Percentiles rank a stretch among this genome's conserved stretches.
Evolutionary conservation across 2,888 invertebrate species (phyloP).

Genomic region (Cylindroiulus punctatus): DNA sequence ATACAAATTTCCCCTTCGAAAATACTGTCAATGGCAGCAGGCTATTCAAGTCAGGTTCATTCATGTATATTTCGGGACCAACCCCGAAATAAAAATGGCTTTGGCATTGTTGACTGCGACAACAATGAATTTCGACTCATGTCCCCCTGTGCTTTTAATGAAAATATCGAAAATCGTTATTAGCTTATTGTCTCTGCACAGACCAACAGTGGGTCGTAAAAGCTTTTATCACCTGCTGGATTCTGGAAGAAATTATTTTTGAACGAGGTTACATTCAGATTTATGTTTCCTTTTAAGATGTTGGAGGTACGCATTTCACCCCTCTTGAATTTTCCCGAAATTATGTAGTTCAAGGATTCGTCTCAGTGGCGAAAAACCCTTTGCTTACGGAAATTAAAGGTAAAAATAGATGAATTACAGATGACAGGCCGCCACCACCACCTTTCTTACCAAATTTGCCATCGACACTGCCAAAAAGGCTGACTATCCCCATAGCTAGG

Average conservation of each 20-base stretch:
- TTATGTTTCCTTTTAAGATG: conserved; percentile 14
- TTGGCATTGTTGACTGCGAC: not conserved
- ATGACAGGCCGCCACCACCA: not conserved
- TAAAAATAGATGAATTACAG: conserved; percentile 1
- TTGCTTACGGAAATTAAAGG: not conserved
- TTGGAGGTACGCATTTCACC: not conserved
- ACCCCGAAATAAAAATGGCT: not conserved
- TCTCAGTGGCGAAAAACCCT: not conserved
- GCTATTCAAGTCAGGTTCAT: conserved; percentile 4
- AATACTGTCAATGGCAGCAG: not conserved
- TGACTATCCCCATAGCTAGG: not conserved
- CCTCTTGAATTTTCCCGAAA: conserved; percentile 9
- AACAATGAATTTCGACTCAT: conserved; percentile 9
- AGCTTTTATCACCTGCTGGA: conserved; percentile 22
- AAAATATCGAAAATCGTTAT: conserved; percentile 20
- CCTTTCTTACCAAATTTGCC: conserved; percentile 4
- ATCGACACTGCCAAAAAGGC: not conserved
- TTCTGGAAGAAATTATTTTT: not conserved
- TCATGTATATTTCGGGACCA: not conserved
- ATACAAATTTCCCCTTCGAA: not conserved
- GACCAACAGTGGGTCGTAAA: not conserved
- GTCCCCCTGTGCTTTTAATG: not conserved
- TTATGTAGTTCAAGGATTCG: conserved; percentile 21
- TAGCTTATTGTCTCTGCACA: not conserved
- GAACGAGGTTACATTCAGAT: not conserved